Conservation (phyloP, 2,888 invertebrate genomes). For the Elmis aenea region DNA sequence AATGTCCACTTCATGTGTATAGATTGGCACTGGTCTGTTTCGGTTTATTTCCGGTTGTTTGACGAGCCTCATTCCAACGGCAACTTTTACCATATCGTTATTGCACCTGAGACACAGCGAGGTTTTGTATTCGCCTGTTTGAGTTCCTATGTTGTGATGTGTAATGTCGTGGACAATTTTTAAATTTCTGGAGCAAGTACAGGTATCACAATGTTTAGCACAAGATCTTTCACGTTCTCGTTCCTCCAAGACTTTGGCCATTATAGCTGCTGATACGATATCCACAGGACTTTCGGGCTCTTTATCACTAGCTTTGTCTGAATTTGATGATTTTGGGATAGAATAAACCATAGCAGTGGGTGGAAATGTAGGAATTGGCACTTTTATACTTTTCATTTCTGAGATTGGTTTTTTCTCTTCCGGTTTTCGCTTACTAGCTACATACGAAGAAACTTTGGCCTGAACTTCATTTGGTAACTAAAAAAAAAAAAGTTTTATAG, state of each 20-base stretch:
- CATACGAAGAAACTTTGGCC: constrained; percentile 77
- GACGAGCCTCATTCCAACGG: constrained; percentile 29
- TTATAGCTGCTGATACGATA: constrained; percentile 79
- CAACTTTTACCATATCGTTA: constrained; percentile 33
- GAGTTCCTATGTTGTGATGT: constrained; percentile 59
- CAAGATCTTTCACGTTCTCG: constrained; percentile 73
- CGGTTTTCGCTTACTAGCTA: constrained; percentile 57
- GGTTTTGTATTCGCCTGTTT: constrained; percentile 56
- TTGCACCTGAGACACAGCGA: constrained; percentile 60
- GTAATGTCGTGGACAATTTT: constrained; percentile 53
- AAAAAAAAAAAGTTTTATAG: constrained; percentile 23
- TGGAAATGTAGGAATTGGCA: constrained; percentile 75
- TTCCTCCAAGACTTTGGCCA: constrained; percentile 88
- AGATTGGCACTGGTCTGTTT: constrained; percentile 26
- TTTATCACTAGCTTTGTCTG: constrained; percentile 45
- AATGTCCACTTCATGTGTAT: constrained; percentile 24
- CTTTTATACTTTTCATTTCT: constrained; percentile 62
- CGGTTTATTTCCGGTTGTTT: constrained; percentile 27
- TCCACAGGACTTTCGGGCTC: constrained; percentile 63
- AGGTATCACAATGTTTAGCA: constrained; percentile 78
- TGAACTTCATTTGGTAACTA: constrained; percentile 90
- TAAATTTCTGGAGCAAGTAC: constrained; percentile 60
- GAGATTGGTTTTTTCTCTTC: constrained; percentile 45
- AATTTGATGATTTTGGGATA: constrained; percentile 46
- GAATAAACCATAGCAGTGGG: constrained; percentile 80